Evolutionary conservation across 2,888 invertebrate species (phyloP).

Genomic region (Lacanobia oleracea): DNA sequence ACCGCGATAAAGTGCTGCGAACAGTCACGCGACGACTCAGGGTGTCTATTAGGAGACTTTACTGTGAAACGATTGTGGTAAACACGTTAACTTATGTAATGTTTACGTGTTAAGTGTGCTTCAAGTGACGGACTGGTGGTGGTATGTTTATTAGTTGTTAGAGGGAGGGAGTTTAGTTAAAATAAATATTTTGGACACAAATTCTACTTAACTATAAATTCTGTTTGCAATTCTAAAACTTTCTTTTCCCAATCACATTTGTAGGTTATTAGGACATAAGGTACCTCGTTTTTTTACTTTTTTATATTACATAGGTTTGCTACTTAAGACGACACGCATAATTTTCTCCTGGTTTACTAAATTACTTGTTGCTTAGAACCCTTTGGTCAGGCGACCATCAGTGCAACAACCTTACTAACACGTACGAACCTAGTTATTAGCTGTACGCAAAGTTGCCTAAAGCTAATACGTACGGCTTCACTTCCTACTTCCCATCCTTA

Average conservation of each 20-base stretch:
- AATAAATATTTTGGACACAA: not conserved
- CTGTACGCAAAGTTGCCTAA: not conserved
- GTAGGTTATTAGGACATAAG: no score
- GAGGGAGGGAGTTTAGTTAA: not conserved
- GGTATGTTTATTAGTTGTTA: not conserved
- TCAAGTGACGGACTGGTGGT: not conserved
- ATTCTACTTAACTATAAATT: not conserved
- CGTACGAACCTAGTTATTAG: not conserved
- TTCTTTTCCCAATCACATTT: no score
- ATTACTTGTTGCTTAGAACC: not conserved
- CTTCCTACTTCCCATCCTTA: no score
- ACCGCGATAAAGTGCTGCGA: conserved; percentile 65
- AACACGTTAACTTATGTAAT: conserved; percentile 59
- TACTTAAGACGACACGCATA: no score
- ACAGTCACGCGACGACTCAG: conserved; percentile 71
- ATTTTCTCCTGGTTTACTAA: no score
- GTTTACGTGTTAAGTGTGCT: conserved; percentile 30
- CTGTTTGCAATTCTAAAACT: not conserved
- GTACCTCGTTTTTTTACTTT: no score
- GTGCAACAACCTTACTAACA: no score
- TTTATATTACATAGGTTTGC: no score
- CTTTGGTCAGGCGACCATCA: no score
- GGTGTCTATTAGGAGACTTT: conserved; percentile 56
- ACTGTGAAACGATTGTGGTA: conserved; percentile 57
- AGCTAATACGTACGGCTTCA: no score